Evolutionary conservation across 2,113 vertebrate genomes (phyloP).

Genomic region (Thamnaconus septentrionalis): DNA sequence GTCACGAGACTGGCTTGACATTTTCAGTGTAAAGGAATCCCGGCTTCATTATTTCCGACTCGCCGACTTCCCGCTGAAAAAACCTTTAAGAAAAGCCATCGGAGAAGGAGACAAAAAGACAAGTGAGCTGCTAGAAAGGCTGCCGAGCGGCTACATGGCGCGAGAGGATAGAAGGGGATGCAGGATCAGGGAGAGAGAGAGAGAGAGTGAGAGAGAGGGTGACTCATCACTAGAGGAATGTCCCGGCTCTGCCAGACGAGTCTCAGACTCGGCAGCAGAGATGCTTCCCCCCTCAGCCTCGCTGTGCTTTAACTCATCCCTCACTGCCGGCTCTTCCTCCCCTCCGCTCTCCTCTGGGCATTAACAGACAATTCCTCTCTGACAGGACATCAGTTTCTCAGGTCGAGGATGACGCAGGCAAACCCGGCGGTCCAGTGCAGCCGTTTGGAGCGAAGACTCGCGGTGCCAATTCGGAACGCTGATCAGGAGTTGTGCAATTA

Average conservation of each 20-base stretch:
- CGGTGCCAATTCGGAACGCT: conserved; percentile 11
- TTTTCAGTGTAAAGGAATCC: no score
- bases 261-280: conserved; percentile 57
- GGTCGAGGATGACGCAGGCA: conserved; percentile 8
- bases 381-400: conserved; percentile 34
- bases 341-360: background rate
- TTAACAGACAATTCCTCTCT: conserved; percentile 16
- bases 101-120: background rate
- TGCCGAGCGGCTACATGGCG: no score
- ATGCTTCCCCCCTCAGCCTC: conserved; percentile 1
- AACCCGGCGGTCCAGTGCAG: conserved; percentile 17
- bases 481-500: conserved; percentile 10
- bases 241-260: conserved; percentile 60
- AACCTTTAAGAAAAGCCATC: conserved; percentile 1
- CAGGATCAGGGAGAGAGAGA: conserved; percentile 23
- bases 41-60: no score
- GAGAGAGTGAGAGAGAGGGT: conserved; percentile 44
- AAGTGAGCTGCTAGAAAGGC: no score
- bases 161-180: no score
- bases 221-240: conserved; percentile 73
- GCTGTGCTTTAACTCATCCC: conserved; percentile 42
- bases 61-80: background rate
- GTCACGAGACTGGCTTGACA: conserved; percentile 26
- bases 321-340: conserved; percentile 13
- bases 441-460: conserved; percentile 22